Percentiles rank a stretch among this genome's conserved stretches.
These are phyloP conservation scores for Conus ventricosus DNA, from an alignment of 1,140 invertebrate genomes.

Conservation along the genomic window DNA sequence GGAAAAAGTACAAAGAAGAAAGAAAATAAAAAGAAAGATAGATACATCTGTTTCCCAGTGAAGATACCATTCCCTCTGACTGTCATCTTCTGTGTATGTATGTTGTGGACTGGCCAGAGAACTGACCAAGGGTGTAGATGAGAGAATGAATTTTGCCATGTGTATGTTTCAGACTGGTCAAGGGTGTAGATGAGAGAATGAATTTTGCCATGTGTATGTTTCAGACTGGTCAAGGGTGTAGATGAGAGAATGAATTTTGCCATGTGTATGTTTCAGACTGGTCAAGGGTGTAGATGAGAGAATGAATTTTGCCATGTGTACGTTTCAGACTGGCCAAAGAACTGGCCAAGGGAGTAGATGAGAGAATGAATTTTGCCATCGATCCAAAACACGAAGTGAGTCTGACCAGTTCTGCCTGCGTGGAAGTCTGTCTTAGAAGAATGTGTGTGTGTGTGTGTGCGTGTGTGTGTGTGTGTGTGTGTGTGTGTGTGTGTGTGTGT, in stretches of 20 bases:
- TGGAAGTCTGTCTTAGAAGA: background rate
- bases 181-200: background rate
- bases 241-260: background rate
- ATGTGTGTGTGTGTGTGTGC: background rate
- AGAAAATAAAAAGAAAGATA: no score
- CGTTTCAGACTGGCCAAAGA: slow-evolving; percentile 50
- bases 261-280: slow-evolving; percentile 42
- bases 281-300: slow-evolving; percentile 19
- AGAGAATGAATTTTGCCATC: slow-evolving; percentile 84
- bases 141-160: background rate
- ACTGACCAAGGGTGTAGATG: background rate
- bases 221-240: slow-evolving; percentile 29
- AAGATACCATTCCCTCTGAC: no score
- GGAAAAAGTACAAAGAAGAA: no score
- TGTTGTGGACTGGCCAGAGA: no score
- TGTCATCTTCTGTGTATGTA: no score
- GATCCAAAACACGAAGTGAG: slow-evolving; percentile 85
- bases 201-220: background rate
- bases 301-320: background rate
- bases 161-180: slow-evolving; percentile 47
- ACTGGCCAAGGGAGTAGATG: slow-evolving; percentile 47
- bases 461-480: background rate
- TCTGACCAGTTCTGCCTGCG: background rate
- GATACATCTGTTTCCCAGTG: no score
- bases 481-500: background rate